A percentile compares a stretch with the other conserved stretches of the same genome.
phyloP scores from a whole-genome alignment of 30 jellyfish, hydroid and myxozoan species.

The Pelagia noctiluca region DNA sequence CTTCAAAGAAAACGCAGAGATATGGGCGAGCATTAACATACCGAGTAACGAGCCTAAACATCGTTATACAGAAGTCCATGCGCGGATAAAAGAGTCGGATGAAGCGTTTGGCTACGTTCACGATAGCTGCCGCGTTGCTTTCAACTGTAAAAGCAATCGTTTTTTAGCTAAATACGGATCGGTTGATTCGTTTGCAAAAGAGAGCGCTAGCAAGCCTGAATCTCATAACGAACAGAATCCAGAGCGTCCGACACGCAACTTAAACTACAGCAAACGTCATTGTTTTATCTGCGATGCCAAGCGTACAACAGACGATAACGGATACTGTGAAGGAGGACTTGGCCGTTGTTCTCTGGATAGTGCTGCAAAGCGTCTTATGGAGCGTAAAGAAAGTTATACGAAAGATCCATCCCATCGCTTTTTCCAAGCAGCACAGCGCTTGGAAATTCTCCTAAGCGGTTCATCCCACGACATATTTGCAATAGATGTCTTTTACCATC shows the following conservation, averaged over 20 bases:
- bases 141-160: not conserved
- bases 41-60: not conserved
- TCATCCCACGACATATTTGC: constrained; percentile 57
- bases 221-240: not conserved
- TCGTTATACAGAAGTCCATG: not conserved
- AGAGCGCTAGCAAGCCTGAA: not conserved
- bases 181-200: not conserved
- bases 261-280: not conserved
- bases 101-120: not conserved
- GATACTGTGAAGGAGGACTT: constrained; percentile 21
- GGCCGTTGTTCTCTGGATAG: too few species aligned
- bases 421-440: constrained; percentile 31
- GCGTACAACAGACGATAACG: not conserved
- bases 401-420: constrained; percentile 7
- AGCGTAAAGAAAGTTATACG: constrained; percentile 7
- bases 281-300: constrained; percentile 27
- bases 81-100: not conserved
- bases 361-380: constrained; percentile 29
- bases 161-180: not conserved
- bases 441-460: constrained; percentile 33
- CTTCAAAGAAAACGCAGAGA: not conserved
- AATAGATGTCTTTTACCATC: constrained; percentile 36
- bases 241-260: not conserved
- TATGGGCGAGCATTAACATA: constrained; percentile 6
- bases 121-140: not conserved